Percentiles rank a stretch among this genome's conserved stretches.
phyloP scores from a whole-genome alignment of 2,888 invertebrate species.

The Callosobruchus maculatus region DNA sequence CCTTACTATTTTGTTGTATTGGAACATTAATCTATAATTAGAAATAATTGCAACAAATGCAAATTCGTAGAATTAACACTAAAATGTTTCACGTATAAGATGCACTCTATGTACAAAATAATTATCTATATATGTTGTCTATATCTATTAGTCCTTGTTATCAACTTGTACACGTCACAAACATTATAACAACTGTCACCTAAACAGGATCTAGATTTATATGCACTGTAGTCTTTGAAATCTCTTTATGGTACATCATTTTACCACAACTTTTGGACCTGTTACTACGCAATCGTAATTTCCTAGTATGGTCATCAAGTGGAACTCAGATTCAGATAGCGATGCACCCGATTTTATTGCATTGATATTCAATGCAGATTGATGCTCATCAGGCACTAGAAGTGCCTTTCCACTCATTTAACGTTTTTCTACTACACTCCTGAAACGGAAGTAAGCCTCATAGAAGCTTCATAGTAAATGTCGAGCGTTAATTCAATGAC shows the following conservation, averaged over 20 bases:
- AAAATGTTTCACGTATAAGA: too few relatives aligned
- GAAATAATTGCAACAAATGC: too few relatives aligned
- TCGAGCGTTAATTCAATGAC: too few relatives aligned
- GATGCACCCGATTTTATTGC: background rate
- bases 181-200: background rate
- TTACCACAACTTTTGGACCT: background rate
- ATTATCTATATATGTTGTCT: too few relatives aligned
- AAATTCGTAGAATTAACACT: too few relatives aligned
- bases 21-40: too few relatives aligned
- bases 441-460: background rate
- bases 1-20: too few relatives aligned
- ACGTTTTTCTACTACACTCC: background rate
- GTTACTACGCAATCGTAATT: too few relatives aligned
- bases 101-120: too few relatives aligned
- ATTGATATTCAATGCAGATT: background rate
- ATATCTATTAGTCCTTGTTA: background rate
- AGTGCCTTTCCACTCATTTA: background rate
- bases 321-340: background rate
- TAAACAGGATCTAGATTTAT: background rate
- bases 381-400: background rate
- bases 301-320: too few relatives aligned
- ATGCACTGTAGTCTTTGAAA: too few relatives aligned
- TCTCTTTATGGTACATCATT: background rate
- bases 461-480: too few relatives aligned
- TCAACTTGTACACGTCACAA: background rate